These are phyloP conservation scores for Cantharis flavilabris DNA, from an alignment of 2,888 invertebrate species.

Conservation along the genomic window DNA sequence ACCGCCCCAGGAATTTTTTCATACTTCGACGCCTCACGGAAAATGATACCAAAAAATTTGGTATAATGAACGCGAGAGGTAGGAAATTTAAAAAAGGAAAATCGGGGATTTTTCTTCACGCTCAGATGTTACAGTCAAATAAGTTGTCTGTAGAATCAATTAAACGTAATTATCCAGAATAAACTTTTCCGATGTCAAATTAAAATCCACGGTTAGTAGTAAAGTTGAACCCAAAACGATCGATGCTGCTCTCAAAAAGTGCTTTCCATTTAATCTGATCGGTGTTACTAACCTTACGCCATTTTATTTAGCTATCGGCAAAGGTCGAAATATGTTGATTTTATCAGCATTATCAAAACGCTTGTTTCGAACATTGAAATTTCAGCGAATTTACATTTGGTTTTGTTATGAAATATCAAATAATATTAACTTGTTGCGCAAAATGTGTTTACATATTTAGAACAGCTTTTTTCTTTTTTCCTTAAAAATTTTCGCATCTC, in stretches of 20 bases:
- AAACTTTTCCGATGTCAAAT: neutral
- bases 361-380: neutral
- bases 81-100: neutral
- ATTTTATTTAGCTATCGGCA: neutral
- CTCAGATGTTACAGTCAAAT: neutral
- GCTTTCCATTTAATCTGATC: neutral
- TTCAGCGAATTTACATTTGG: neutral
- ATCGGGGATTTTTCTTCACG: neutral
- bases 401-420: neutral
- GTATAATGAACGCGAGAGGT: neutral
- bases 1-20: neutral
- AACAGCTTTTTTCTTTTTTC: neutral
- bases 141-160: neutral
- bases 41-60: neutral
- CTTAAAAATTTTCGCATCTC: neutral
- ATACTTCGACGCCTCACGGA: neutral
- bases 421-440: neutral
- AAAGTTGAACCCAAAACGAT: neutral
- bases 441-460: neutral
- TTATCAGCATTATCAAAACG: neutral
- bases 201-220: neutral
- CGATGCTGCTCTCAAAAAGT: neutral
- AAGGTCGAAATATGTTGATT: neutral
- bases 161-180: neutral
- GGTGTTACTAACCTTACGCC: neutral